A percentile compares a stretch with the other conserved stretches of the same genome.
Evolutionary conservation across 2,113 vertebrate genomes (phyloP).

Genomic region (Octodon degus): DNA sequence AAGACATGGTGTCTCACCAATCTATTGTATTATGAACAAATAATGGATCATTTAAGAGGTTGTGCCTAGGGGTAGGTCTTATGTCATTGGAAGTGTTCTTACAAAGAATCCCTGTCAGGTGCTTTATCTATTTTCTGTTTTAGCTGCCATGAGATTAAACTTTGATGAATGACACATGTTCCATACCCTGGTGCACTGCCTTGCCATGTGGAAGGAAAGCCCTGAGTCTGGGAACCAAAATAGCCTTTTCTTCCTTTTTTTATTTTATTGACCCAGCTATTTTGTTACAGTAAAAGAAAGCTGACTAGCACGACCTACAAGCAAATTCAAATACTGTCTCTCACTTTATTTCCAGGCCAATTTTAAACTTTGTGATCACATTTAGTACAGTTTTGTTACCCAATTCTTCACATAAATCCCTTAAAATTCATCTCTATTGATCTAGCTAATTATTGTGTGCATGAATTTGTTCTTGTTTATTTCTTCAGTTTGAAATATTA

Average conservation of each 20-base stretch:
- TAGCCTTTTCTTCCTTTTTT: background rate
- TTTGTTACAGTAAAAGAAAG: background rate
- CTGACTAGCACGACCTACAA: no score
- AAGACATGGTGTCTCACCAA: background rate
- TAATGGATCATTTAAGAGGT: background rate
- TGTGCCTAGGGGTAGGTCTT: fast-evolving
- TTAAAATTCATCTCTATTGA: background rate
- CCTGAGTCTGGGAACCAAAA: background rate
- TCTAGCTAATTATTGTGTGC: background rate
- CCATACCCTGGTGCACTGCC: fast-evolving
- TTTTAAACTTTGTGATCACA: background rate
- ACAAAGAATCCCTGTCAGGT: background rate
- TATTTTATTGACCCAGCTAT: background rate
- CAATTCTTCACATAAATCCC: background rate
- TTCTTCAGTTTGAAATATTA: background rate
- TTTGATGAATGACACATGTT: background rate
- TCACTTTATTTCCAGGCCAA: background rate
- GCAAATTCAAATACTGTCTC: background rate
- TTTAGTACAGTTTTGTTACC: background rate
- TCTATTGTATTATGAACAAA: no score
- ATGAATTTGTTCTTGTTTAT: background rate
- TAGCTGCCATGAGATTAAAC: background rate
- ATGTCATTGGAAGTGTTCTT: background rate
- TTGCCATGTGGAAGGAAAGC: no score
- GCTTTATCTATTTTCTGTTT: background rate